Base-by-base conservation (phyloP, 2,113 vertebrate genomes). In the Labrus mixtus region DNA sequence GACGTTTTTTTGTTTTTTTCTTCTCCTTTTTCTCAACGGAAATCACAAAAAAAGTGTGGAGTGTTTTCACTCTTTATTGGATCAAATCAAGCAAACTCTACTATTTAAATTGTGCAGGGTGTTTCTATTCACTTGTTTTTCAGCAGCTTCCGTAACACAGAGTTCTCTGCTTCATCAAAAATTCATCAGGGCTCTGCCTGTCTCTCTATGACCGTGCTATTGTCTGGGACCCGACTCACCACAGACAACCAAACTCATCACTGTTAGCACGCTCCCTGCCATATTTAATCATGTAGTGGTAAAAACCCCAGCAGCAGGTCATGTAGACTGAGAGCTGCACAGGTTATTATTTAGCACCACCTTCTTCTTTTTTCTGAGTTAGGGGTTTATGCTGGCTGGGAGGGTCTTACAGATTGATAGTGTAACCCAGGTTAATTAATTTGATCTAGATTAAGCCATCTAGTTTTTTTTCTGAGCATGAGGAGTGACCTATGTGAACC, bases 41-140 rank as follows among this genome's bases (percentile, higher is more conserved):
- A 82, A 81, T 78, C 20, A 70, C 36, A 68, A 37, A 39, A 37
- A 39, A 53, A 6, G 15, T 64, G 41, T 63, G 46, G 17, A 54
- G 39, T 78, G 39, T n/a, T 29, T 68, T 59, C 46, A 54, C 29
- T 63, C 20, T 50, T 25, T 36, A 6, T 61, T 48, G 55, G 58
- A 37, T 73, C 16, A 19, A 20, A 70, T 65, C 10, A 54, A 46
- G 22, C 29, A 19, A 19, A 43, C 53, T 41, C 19, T 15, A 10
- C 29, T 43, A 50, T 50, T 81, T 8, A 41, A 22, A 53, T 43
- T 50, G 53, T 19, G 23, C 29, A 12, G 12, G 37, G 54, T 57
- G 55, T 51, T 76, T 77, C 25, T 80, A 50, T n/a, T 79, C 65
- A 67, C 55, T 45, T 56, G 33, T 6, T 23, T 55, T 63, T 70